Base-by-base conservation (phyloP, 2,113 vertebrate genomes). In the Poecile atricapillus region DNA sequence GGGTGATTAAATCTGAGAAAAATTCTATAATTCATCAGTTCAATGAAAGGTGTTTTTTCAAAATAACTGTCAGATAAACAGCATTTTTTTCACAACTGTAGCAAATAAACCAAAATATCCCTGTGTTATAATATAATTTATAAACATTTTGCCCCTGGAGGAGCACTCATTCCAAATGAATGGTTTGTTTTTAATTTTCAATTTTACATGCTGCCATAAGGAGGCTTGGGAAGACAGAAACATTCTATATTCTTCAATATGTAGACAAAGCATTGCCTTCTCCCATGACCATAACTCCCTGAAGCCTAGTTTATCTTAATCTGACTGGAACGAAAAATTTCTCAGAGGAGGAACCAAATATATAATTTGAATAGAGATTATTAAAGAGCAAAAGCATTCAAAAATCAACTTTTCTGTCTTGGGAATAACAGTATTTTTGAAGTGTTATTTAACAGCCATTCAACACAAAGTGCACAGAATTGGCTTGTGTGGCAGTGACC, bases 1-100 rank as follows among this genome's bases (percentile, higher is more conserved):
- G 21, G 30, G 21, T 85, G 83, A 96, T 94, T 94, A 95, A 95
- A 94, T 79, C 67, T 83, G 75, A 83, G 39, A 85, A 77, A 75
- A 58, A 92, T 77, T 96, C 86, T 89, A 16, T 91, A 95, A 85
- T 85, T 82, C 31, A 87, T 75, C 58, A 83, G 31, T 78, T 94
- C 65, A 95, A 59, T 41, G 44, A 43, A 92, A 90, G 59, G 16
- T 84, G 35, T 67, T 94, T 96, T 94, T 95, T 78, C 43, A 25
- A 93, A 96, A 95, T 68, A 62, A 64, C 46, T 64, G 11, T 88
- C 80, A 91, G 67, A 87, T 91, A 97, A 90, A 64, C 28, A 44
- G 37, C 60, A 28, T 56, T 80, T 93, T 93, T 87, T 78, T 83
- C 67, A 88, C 56, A 78, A 81, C 20, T 0, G 5, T 63, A 91